Base-by-base conservation (phyloP, 2,888 invertebrate species). In the Drosophila fulvimacula region DNA sequence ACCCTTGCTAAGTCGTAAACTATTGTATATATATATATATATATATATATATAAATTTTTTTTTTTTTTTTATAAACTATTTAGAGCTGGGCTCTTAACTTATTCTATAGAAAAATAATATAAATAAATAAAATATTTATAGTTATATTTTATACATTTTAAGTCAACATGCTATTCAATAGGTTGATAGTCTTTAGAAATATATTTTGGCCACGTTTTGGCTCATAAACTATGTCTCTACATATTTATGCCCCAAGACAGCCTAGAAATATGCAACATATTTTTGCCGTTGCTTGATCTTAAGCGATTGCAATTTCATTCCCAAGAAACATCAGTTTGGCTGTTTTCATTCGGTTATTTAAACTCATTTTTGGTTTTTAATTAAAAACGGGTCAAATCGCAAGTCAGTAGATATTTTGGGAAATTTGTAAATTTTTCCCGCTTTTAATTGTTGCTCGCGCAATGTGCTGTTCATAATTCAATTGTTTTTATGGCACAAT, bases 401-500 rank as follows among this genome's bases (percentile, higher is more conserved):
- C 71, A 48, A 61, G 66, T 64, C 49, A 13, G 21, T 75, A 79
- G 79, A 73, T 74, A 42, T 46, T 46, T n/a, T n/a, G 17, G 63
- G 60, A 57, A 63, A 55, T 64, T 68, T 81, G 59, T 68, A 62
- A 59, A 64, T 57, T 65, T 70, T 56, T 32, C 44, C 49, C 59
- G 34, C 24, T 57, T 69, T 73, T 67, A 60, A 65, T 66, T 63
- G 64, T 58, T 56, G 44, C 69, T 80, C 75, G 73, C 70, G 82
- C 69, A 76, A 86, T 81, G 70, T 79, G 69, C 80, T 75, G 67
- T 74, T 76, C 88, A 88, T 85, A 83, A 85, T 85, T 85, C 79
- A 85, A 85, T 83, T 83, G 77, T 70, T 79, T 88, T 81, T 67
- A 81, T 74, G 72, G 67, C 73, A 68, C 69, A 69, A 70, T 82